Base-by-base conservation (phyloP, 1,140 invertebrate species). In the Samia ricini region DNA sequence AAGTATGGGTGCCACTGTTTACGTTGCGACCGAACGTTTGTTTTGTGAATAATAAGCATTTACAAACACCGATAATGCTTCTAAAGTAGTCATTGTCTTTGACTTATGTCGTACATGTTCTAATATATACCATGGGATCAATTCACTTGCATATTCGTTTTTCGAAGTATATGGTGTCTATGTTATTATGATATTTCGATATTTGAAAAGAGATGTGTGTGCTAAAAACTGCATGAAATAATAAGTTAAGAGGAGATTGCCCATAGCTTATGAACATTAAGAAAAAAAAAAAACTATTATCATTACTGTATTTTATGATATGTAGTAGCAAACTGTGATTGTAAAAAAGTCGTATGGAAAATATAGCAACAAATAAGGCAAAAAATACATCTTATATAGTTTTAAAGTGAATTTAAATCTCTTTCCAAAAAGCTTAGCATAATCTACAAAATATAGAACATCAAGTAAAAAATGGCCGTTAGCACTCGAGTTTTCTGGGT, bases 1-100 rank as follows among this genome's bases (percentile, higher is more conserved):
- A 42, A 42, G 66, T 56, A 60, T 57, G 59, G 60, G 49, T 42
- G 61, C 33, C 20, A 7, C 8, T 20, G 42, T 60, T 60, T 51
- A 50, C 36, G 18, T 21, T 22, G 22, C 59, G 42, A 50, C 18
- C 59, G 22, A 20, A 15, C 36, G 56, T 58, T 58, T 58, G 56
- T 36, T 33, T 36, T 42, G 29, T 33, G 33, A 42, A 49, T 22
- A 59, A 21, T 59, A 24, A 24, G 55, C 51, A 52, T 23, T 22
- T 52, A 42, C 33, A 42, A 42, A 52, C 20, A 21, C 51, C 21
- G 20, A 52, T 52, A 23, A 52, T 42, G 19, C 23, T 52, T 10
- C 51, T 52, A 52, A n/a, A 21, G 51, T 52, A 5, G 12, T 21
- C 51, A 52, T 23, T 42, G 33, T 12, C 10, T 42, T 42, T 42